These are phyloP conservation scores for Petrocephalus zakoni DNA, from an alignment of 2,113 vertebrate genomes.

Conservation along the genomic window DNA sequence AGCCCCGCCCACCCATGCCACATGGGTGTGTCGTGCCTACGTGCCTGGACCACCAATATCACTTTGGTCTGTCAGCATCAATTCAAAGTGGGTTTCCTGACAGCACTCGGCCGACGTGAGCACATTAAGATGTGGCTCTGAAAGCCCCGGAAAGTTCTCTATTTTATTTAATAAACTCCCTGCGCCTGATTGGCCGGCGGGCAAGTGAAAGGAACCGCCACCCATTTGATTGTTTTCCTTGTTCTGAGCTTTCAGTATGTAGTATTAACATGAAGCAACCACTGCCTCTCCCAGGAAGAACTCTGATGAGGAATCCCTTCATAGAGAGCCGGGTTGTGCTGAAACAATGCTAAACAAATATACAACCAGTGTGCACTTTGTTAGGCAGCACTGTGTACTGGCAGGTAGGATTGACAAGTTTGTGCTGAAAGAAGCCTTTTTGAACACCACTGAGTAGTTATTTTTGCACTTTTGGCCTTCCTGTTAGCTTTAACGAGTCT, in stretches of 20 bases:
- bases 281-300: not conserved
- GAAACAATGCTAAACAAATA: not conserved
- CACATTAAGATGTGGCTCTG: not conserved
- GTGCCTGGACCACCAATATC: not conserved
- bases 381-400: not conserved
- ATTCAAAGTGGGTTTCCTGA: not conserved
- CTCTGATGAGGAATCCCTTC: not conserved
- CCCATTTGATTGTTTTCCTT: conserved; percentile 1
- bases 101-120: not conserved
- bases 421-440: not conserved
- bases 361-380: not conserved
- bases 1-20: not conserved
- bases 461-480: not conserved
- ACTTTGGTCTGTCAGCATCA: not conserved
- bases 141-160: not conserved
- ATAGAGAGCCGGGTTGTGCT: not conserved
- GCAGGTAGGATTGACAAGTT: not conserved
- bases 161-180: not conserved
- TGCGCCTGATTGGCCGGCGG: not conserved
- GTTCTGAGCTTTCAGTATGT: not conserved
- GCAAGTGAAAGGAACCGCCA: not conserved
- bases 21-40: not conserved
- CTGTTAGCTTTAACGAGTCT: not conserved
- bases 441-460: not conserved
- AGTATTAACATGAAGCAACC: not conserved